Conservation (phyloP, 1,140 invertebrate species). For the Leptinotarsa lineolata region DNA sequence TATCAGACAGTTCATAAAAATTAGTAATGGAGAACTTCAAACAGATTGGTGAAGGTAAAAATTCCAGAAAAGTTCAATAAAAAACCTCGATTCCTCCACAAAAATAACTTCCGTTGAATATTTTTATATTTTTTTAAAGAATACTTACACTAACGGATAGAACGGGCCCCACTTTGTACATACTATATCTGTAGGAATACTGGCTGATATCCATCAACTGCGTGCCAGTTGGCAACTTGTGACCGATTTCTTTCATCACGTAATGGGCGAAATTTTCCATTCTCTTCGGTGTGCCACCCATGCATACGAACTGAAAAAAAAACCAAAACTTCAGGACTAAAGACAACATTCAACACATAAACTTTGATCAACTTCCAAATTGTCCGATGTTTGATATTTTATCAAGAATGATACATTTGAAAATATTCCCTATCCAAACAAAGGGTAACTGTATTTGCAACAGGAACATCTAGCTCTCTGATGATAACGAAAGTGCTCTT, state of each 20-base stretch:
- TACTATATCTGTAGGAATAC: slow-evolving; percentile 91
- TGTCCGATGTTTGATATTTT: too few relatives aligned
- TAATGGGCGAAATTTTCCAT: slow-evolving; percentile 93
- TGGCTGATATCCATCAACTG: slow-evolving; percentile 87
- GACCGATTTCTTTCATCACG: slow-evolving; percentile 88
- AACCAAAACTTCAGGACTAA: slow-evolving; percentile 14
- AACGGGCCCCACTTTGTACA: slow-evolving; percentile 97
- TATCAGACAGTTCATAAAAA: too few relatives aligned
- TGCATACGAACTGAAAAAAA: slow-evolving; percentile 88
- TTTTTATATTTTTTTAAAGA: background rate
- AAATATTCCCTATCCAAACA: too few relatives aligned
- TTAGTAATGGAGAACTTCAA: too few relatives aligned
- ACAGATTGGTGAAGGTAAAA: background rate
- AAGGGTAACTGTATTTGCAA: too few relatives aligned
- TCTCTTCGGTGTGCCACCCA: slow-evolving; percentile 93
- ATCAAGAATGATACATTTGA: too few relatives aligned
- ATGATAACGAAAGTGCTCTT: background rate
- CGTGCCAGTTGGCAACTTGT: slow-evolving; percentile 86
- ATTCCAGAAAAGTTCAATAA: background rate
- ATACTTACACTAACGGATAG: slow-evolving; percentile 88
- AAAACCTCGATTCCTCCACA: background rate
- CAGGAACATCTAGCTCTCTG: too few relatives aligned
- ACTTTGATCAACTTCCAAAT: background rate
- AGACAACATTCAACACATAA: background rate
- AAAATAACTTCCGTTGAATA: background rate